phyloP scores from a whole-genome alignment of 2,113 vertebrate species.

The Tachycineta bicolor region DNA sequence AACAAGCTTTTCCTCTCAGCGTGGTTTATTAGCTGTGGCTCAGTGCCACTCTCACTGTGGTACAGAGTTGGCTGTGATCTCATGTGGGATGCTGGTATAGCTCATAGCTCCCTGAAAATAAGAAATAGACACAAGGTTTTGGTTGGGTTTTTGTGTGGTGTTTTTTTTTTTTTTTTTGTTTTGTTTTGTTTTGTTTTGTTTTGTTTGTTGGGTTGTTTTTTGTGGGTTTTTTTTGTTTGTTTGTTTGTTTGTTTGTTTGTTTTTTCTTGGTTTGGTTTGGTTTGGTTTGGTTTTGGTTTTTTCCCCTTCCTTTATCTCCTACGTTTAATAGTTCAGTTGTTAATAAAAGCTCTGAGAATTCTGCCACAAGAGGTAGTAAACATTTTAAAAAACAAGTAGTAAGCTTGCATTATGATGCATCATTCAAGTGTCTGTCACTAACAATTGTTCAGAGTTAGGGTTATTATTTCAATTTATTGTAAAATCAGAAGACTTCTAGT shows the following conservation, averaged over 20 bases:
- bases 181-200: neutral
- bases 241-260: too few species aligned
- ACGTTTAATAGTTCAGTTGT: neutral
- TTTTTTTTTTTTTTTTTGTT: too few species aligned
- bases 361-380: neutral
- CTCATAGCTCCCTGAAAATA: neutral
- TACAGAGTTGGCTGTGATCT: neutral
- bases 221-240: too few species aligned
- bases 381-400: neutral
- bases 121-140: neutral
- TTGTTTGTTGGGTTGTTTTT: neutral
- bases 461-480: neutral
- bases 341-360: slow-evolving; percentile 16
- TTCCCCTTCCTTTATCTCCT: neutral
- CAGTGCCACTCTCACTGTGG: neutral
- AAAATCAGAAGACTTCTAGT: neutral
- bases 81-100: neutral
- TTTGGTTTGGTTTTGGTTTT: neutral
- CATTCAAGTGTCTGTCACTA: neutral
- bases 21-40: slow-evolving; percentile 1
- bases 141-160: too few species aligned
- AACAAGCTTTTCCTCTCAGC: neutral
- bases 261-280: neutral
- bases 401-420: neutral
- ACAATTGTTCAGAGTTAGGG: neutral